phyloP scores from a whole-genome alignment of 2,888 invertebrate species.

The Chrysolina haemoptera region DNA sequence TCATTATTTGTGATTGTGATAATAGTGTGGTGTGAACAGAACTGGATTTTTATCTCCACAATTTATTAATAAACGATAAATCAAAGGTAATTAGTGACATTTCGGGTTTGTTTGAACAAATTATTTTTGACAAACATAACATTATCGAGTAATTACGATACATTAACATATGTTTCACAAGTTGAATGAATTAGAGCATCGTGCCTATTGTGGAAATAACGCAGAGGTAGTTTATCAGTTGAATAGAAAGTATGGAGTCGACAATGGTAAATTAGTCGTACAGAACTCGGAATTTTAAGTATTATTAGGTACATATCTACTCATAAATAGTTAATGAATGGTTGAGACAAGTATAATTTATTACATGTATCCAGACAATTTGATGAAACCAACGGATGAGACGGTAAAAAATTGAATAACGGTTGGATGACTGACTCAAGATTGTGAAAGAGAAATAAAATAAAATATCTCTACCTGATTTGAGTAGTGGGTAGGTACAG shows the following conservation, averaged over 20 bases:
- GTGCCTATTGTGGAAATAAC: neutral
- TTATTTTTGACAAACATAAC: neutral
- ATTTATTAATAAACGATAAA: conserved; percentile 4
- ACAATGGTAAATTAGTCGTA: neutral
- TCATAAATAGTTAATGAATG: too few relatives aligned
- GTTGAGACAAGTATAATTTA: too few relatives aligned
- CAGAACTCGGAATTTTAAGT: neutral
- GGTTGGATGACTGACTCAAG: neutral
- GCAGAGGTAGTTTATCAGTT: neutral
- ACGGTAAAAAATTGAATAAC: neutral
- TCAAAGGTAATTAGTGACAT: conserved; percentile 23
- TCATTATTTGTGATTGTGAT: conserved; percentile 12
- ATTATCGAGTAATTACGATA: conserved; percentile 18
- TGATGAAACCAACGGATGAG: neutral
- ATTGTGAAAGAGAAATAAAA: neutral
- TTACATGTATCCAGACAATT: too few relatives aligned
- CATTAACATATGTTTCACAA: conserved; percentile 6
- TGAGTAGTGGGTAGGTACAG: neutral
- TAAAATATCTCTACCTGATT: neutral
- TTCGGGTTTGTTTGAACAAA: conserved; percentile 28
- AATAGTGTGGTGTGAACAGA: neutral
- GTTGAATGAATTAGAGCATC: neutral
- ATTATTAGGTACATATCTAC: too few relatives aligned
- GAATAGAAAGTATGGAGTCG: neutral
- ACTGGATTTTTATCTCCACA: conserved; percentile 6